These are phyloP conservation scores for Selene dorsalis DNA, from an alignment of 2,797 vertebrate genomes.

Conservation along the genomic window DNA sequence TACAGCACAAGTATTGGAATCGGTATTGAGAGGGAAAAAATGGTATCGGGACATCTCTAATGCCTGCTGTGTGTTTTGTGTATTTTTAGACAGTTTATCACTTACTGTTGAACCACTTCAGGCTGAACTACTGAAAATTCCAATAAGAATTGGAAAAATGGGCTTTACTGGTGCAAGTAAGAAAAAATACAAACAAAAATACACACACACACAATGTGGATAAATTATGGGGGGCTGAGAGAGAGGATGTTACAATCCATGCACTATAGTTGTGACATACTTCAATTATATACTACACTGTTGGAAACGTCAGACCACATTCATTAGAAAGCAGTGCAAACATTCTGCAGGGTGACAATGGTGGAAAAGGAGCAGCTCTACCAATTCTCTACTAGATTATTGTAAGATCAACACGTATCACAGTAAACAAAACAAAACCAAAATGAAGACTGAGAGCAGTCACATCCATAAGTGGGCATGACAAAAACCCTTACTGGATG, in stretches of 20 bases:
- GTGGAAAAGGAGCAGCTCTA: slow-evolving; percentile 13
- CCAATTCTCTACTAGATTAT: slow-evolving; percentile 28
- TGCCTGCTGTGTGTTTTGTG: too few relatives aligned
- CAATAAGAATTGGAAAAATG: too few relatives aligned
- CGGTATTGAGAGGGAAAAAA: too few relatives aligned
- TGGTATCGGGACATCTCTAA: too few relatives aligned
- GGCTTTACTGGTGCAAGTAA: too few relatives aligned
- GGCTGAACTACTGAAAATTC: too few relatives aligned
- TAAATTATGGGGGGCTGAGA: background rate
- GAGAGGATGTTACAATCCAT: background rate
- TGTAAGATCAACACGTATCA: slow-evolving; percentile 44
- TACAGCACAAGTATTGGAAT: too few relatives aligned
- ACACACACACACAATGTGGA: background rate
- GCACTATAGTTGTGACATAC: background rate
- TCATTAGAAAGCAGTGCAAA: slow-evolving; percentile 14
- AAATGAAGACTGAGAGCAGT: slow-evolving; percentile 53
- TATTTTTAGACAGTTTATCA: too few relatives aligned
- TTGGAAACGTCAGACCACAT: slow-evolving; percentile 3
- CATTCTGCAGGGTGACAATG: slow-evolving; percentile 13
- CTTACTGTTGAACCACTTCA: too few relatives aligned
- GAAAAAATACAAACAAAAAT: too few relatives aligned
- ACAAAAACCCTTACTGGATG: slow-evolving; percentile 50
- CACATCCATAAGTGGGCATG: slow-evolving; percentile 50
- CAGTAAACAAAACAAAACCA: slow-evolving; percentile 41
- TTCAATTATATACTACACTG: background rate